Conservation (phyloP, 2,797 vertebrate genomes). For the Ctenochaetus hawaiiensis region DNA sequence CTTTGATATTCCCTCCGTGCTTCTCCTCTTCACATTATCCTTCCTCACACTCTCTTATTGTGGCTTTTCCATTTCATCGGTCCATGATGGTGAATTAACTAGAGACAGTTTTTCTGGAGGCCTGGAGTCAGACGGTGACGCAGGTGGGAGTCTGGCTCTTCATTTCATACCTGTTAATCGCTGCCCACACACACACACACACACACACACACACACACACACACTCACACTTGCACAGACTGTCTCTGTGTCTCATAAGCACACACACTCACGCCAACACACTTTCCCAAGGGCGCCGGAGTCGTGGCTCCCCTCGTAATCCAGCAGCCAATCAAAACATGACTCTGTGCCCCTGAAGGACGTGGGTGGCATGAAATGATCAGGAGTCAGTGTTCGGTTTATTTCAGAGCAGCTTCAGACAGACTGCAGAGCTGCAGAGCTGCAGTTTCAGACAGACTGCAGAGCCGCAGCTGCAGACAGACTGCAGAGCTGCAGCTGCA, state of each 20-base stretch:
- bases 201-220: constrained; percentile 20
- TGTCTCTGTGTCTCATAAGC: constrained; percentile 6
- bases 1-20: constrained; percentile 5
- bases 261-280: constrained; percentile 28
- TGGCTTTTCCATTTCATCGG: constrained; percentile 23
- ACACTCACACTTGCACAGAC: neutral
- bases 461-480: too few species aligned
- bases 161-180: constrained; percentile 77
- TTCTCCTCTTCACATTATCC: neutral
- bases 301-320: constrained; percentile 48
- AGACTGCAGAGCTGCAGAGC: too few species aligned
- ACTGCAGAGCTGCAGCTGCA: too few species aligned
- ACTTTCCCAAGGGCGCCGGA: constrained; percentile 49
- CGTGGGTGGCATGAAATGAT: constrained; percentile 51
- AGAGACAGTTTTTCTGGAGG: neutral
- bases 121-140: constrained; percentile 56
- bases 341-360: constrained; percentile 37
- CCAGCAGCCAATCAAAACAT: constrained; percentile 61
- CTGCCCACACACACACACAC: constrained; percentile 35
- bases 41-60: constrained; percentile 7
- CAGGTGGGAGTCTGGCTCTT: constrained; percentile 70
- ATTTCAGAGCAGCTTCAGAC: neutral
- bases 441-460: too few species aligned
- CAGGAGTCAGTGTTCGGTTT: constrained; percentile 19
- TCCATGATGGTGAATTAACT: constrained; percentile 28